Percentiles rank a stretch among this genome's conserved stretches.
phyloP scores from a whole-genome alignment of 2,797 vertebrate genomes.

The Hylomyscus alleni region DNA sequence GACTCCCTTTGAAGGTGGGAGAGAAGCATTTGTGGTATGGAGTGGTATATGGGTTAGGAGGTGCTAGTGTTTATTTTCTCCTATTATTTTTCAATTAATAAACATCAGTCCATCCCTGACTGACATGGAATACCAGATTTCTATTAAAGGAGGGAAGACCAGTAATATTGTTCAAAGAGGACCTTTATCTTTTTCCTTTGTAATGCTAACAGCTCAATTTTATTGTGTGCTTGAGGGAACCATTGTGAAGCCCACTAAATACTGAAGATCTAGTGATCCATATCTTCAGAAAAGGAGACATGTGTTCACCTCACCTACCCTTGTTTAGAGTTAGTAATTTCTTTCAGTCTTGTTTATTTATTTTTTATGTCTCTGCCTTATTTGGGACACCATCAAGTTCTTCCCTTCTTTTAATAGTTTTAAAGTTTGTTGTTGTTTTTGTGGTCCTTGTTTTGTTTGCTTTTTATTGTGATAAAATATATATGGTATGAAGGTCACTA shows the following conservation, averaged over 20 bases:
- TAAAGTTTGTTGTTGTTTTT: background rate
- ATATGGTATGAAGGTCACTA: background rate
- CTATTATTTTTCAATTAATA: background rate
- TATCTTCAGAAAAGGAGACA: background rate
- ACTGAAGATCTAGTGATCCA: background rate
- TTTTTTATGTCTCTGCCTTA: background rate
- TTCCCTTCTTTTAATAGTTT: background rate
- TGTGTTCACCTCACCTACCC: rapidly evolving
- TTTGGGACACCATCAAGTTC: background rate
- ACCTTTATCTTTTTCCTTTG: background rate
- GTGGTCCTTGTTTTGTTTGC: background rate
- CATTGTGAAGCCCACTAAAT: background rate
- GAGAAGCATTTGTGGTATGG: background rate
- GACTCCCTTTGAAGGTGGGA: background rate
- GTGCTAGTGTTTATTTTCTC: background rate
- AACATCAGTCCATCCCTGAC: background rate
- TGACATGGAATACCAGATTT: background rate
- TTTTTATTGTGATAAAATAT: background rate
- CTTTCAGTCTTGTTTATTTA: background rate
- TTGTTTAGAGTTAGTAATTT: background rate
- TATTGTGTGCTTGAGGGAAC: background rate
- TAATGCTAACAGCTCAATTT: background rate
- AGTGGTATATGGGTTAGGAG: background rate
- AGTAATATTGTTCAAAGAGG: background rate
- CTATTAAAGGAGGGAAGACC: background rate